phyloP scores from a whole-genome alignment of 53 echinoderm and acorn worm species.

The Temnopleurus reevesii region DNA sequence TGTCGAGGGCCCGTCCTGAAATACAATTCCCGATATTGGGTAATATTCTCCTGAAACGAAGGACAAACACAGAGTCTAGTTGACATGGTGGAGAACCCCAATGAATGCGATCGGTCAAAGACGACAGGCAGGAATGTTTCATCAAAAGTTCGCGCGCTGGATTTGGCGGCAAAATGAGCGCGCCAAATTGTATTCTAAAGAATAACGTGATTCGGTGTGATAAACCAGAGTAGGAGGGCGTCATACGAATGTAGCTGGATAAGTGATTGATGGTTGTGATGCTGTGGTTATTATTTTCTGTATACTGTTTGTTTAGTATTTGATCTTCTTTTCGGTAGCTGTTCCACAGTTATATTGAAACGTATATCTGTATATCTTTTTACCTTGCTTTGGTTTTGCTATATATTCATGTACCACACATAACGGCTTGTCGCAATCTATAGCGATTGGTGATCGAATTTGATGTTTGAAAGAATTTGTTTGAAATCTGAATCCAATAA shows the following conservation, averaged over 20 bases:
- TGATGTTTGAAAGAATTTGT: too few species aligned
- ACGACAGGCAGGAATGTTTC: neutral
- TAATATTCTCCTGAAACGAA: constrained; percentile 24
- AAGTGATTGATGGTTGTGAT: neutral
- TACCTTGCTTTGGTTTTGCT: too few species aligned
- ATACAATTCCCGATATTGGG: constrained; percentile 32
- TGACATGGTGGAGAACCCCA: neutral
- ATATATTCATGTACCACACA: too few species aligned
- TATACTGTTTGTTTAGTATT: neutral
- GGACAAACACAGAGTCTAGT: neutral
- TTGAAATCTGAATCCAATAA: too few species aligned
- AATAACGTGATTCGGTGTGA: neutral
- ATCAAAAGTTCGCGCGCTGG: constrained; percentile 32
- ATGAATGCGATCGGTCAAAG: constrained; percentile 31
- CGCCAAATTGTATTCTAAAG: neutral
- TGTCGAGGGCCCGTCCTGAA: constrained; percentile 26
- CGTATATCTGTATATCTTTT: too few species aligned
- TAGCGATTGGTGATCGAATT: too few species aligned
- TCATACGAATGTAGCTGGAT: neutral
- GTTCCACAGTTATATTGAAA: too few species aligned
- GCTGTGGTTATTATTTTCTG: neutral
- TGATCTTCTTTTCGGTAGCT: too few species aligned
- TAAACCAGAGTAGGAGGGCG: neutral
- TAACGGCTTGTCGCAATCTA: too few species aligned
- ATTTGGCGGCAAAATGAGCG: neutral